These are phyloP conservation scores for Chaitophorus viminalis DNA, from an alignment of 2,888 invertebrate genomes.

Conservation along the genomic window DNA sequence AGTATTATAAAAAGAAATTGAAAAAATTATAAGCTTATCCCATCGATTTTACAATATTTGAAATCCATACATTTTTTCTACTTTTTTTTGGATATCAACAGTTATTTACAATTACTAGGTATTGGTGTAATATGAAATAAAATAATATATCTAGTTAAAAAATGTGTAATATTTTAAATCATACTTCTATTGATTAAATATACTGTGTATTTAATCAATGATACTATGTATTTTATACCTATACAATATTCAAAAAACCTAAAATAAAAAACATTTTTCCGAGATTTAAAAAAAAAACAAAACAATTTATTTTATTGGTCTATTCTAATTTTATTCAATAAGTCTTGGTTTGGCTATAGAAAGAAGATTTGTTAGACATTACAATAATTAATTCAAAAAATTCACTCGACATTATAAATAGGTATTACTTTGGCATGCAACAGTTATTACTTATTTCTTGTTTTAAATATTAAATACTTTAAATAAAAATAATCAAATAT, in stretches of 20 bases:
- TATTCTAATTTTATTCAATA: slow-evolving; percentile 48
- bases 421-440: slow-evolving; percentile 61
- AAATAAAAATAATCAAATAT: slow-evolving; percentile 52
- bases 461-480: slow-evolving; percentile 32
- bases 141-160: too few relatives aligned
- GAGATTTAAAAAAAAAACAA: slow-evolving; percentile 11
- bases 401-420: slow-evolving; percentile 43
- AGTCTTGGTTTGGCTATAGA: slow-evolving; percentile 53
- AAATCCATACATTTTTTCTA: too few relatives aligned
- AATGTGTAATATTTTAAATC: too few relatives aligned
- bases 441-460: slow-evolving; percentile 37
- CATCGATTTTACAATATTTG: too few relatives aligned
- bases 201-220: too few relatives aligned
- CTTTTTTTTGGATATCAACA: too few relatives aligned
- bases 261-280: neutral
- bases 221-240: neutral
- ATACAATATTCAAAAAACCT: neutral
- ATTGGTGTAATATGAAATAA: neutral
- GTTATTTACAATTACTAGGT: too few relatives aligned
- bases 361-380: slow-evolving; percentile 48
- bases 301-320: neutral
- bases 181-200: too few relatives aligned
- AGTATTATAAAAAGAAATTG: too few relatives aligned
- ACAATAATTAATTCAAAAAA: slow-evolving; percentile 41
- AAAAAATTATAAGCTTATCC: too few relatives aligned